A percentile compares a stretch with the other conserved stretches of the same genome.
phyloP scores from a whole-genome alignment of 2,888 invertebrate species.

The Zaprionus obscuricornis region DNA sequence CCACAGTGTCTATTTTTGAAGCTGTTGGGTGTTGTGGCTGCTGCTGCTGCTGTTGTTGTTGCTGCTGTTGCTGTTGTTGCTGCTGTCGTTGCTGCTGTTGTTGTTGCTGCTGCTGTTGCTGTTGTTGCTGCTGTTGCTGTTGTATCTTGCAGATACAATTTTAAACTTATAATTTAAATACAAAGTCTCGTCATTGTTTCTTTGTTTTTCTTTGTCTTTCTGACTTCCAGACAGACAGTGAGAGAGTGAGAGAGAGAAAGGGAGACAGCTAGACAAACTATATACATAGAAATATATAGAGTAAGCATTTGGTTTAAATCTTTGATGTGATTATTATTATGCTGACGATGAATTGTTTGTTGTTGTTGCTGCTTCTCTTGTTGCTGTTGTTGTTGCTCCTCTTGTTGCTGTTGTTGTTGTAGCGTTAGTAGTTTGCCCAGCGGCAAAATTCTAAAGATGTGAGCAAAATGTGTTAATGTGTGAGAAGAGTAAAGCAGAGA shows the following conservation, averaged over 20 bases:
- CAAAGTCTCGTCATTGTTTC: conserved; percentile 72
- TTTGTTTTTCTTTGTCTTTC: neutral
- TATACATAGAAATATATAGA: conserved; percentile 3
- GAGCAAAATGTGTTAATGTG: conserved; percentile 73
- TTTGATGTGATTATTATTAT: conserved; percentile 64
- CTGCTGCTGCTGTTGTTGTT: conserved; percentile 30
- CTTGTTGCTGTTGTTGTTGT: conserved; percentile 17
- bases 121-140: no score
- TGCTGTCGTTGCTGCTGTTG: neutral
- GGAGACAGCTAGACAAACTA: no score
- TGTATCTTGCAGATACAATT: conserved; percentile 70
- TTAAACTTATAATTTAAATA: conserved; percentile 73
- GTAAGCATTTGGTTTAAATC: conserved; percentile 62
- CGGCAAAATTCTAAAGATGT: conserved; percentile 36
- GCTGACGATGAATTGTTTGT: conserved; percentile 27
- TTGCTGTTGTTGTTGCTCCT: conserved; percentile 4
- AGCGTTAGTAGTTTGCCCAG: conserved; percentile 29
- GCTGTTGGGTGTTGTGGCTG: no score
- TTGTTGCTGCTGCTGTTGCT: conserved; percentile 31
- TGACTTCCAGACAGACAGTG: no score
- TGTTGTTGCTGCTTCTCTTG: no score
- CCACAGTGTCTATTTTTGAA: conserved; percentile 70
- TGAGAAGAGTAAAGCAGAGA: conserved; percentile 61
- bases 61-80: conserved; percentile 1
- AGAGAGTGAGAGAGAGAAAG: no score